A percentile compares a stretch with the other conserved stretches of the same genome.
phyloP scores from a whole-genome alignment of 2,797 vertebrate genomes.

The Crocodylus rhombifer region DNA sequence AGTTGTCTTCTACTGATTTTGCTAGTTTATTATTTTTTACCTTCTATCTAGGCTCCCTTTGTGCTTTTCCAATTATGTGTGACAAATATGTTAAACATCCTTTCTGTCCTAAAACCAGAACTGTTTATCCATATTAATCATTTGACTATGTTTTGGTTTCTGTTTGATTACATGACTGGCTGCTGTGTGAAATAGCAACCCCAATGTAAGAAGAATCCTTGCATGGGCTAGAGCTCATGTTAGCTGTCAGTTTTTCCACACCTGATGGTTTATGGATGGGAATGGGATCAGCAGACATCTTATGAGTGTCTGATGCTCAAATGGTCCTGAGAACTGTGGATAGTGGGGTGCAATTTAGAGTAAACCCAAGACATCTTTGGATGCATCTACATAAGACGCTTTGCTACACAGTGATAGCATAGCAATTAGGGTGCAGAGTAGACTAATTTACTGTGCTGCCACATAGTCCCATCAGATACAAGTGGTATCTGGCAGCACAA shows the following conservation, averaged over 20 bases:
- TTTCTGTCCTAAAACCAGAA: not conserved
- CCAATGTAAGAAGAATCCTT: not conserved
- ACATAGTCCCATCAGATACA: no score
- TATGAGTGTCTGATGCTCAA: not conserved
- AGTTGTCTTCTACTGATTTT: slow-evolving; percentile 13
- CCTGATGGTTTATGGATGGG: no score
- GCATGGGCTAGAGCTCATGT: not conserved
- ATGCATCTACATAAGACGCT: not conserved
- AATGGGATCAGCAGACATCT: no score
- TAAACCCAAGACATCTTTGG: not conserved
- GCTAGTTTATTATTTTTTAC: not conserved
- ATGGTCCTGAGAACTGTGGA: not conserved
- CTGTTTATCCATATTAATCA: not conserved
- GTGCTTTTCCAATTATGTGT: not conserved
- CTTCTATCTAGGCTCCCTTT: not conserved
- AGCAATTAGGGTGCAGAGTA: no score
- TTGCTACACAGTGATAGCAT: not conserved
- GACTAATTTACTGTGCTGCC: no score
- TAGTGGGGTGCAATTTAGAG: not conserved
- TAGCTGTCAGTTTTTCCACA: no score
- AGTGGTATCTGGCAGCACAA: no score
- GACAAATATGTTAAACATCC: no score
- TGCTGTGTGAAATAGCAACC: not conserved
- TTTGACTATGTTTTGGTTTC: not conserved
- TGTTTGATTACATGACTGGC: not conserved